Evolutionary conservation across 2,113 vertebrate genomes (phyloP).

Genomic region (Mustelus asterias): DNA sequence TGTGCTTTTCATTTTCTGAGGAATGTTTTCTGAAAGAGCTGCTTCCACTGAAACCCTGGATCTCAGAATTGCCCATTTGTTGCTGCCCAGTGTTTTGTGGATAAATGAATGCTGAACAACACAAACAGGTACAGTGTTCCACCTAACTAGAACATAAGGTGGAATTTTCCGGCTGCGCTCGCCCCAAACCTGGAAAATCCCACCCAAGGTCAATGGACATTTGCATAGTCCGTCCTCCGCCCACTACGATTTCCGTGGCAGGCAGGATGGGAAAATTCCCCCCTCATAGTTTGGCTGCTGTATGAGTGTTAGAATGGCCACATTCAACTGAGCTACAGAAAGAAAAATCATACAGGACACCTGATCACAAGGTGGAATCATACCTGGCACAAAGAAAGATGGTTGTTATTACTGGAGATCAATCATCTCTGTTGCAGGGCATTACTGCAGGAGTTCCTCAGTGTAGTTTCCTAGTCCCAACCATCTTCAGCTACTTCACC

Average conservation of each 20-base stretch:
- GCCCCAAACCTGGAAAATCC: no score
- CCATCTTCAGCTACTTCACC: no score
- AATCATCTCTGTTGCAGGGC: no score
- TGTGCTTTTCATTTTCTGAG: neutral
- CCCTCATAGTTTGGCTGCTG: neutral
- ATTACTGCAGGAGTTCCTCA: no score
- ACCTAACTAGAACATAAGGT: neutral
- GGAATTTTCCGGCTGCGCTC: no score
- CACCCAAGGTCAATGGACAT: no score
- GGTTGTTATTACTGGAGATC: no score
- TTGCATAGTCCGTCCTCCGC: no score
- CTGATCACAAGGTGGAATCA: neutral
- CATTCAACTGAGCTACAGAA: neutral
- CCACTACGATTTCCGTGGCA: no score
- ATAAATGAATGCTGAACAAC: neutral
- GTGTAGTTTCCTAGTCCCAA: no score
- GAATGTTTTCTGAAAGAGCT: neutral
- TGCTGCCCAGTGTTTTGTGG: neutral
- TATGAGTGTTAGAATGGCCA: neutral
- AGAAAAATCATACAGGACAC: neutral
- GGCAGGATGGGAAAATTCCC: no score
- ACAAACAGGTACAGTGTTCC: neutral
- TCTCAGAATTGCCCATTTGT: neutral
- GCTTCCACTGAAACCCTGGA: neutral
- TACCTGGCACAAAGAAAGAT: no score